Evolutionary conservation across 2,888 invertebrate species (phyloP), one percentile per base, ranked within the genome.

Genomic region (Petrophora chlorosata): DNA sequence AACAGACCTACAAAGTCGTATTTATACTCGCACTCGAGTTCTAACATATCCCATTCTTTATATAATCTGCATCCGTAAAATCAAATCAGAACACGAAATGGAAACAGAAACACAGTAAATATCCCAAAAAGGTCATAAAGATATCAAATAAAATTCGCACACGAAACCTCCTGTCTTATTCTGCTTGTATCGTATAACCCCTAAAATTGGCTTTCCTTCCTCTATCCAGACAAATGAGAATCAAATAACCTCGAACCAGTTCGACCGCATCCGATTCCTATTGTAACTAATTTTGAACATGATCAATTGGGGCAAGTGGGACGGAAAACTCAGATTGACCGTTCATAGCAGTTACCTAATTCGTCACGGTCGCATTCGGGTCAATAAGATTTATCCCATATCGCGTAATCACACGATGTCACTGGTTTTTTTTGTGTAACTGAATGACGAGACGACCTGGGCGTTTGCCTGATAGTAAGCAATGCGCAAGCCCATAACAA

Each of bases 281-380:
- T 70, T 65, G 68, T 63, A 62, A 60, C 62, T 70, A 64, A 70
- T 67, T 73, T 63, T 34, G 56, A 61, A 62, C 60, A 63, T 55
- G 60, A 54, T 56, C 47, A 50, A 56, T 25, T 13, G 41, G 53
- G 15, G 10, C 7, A 65, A 70, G 60, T 67, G 70, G 66, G 66
- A 67, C 53, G 63, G 65, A 70, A 69, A 69, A 48, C 50, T 42
- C 43, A 26, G 44, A 30, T 16, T 17, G 17, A 29, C 23, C 29
- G 5, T 35, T 29, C 47, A 43, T 40, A 28, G 22, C 16, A 32
- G 36, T 41, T 42, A 48, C 50, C 35, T 42, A 55, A 25, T 33
- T 45, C 53, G 47, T 40, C 43, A 30, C 41, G 54, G 47, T 41
- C 45, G 28, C 41, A 44, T 17, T n/a, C 5, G 25, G 12, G 13